These are phyloP conservation scores for Crioceris asparagi DNA, from an alignment of 2,888 invertebrate genomes.

Conservation along the genomic window DNA sequence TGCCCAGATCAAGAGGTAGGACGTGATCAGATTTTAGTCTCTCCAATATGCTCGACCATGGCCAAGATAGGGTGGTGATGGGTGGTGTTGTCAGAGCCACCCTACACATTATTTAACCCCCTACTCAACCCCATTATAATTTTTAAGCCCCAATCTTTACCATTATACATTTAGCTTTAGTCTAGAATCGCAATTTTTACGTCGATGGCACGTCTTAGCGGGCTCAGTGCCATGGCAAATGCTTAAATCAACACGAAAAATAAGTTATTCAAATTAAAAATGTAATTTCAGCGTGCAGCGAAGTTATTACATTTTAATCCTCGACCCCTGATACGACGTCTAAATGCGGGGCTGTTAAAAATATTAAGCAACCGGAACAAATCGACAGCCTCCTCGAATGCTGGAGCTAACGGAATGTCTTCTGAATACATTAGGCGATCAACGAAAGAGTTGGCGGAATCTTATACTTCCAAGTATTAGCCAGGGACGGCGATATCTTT, in stretches of 20 bases:
- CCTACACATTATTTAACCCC: conserved; percentile 40
- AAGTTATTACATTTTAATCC: conserved; percentile 43
- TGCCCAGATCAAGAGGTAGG: conserved; percentile 50
- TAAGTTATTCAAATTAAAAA: conserved; percentile 65
- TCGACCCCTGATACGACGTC: conserved; percentile 35
- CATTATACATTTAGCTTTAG: conserved; percentile 63
- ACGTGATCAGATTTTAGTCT: conserved; percentile 41
- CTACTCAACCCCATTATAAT: conserved; percentile 51
- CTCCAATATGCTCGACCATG: conserved; percentile 14
- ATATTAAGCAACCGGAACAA: conserved; percentile 40
- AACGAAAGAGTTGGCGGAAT: conserved; percentile 37
- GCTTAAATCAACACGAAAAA: conserved; percentile 63
- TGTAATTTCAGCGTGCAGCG: conserved; percentile 45
- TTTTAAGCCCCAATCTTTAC: conserved; percentile 64
- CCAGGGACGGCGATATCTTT: conserved; percentile 9
- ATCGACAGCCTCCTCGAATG: conserved; percentile 29
- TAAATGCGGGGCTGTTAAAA: conserved; percentile 38
- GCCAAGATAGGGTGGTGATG: conserved; percentile 6
- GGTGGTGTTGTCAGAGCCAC: conserved; percentile 7
- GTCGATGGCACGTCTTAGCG: conserved; percentile 53
- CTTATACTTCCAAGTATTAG: conserved; percentile 21
- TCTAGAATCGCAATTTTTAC: conserved; percentile 62
- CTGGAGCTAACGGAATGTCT: conserved; percentile 25
- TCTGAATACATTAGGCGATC: conserved; percentile 38
- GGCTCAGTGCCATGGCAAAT: conserved; percentile 45